These are phyloP conservation scores for Mimachlamys varia DNA, from an alignment of 2,888 invertebrate species.

Conservation along the genomic window DNA sequence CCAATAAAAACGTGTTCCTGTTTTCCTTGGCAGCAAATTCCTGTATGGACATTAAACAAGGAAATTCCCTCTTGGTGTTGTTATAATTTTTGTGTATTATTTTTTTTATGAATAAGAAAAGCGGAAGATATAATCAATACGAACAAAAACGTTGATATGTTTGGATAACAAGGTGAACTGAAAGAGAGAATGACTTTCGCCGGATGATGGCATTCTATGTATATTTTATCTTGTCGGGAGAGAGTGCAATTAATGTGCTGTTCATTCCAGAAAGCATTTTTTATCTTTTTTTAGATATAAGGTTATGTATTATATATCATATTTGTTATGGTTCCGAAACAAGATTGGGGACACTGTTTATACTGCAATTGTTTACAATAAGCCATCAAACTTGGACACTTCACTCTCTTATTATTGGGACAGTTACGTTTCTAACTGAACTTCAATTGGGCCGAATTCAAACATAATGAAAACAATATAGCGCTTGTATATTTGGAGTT, in stretches of 20 bases:
- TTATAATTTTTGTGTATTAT: no score
- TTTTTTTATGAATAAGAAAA: no score
- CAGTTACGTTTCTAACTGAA: no score
- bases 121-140: background rate
- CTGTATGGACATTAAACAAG: background rate
- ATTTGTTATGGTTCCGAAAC: background rate
- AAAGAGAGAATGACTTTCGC: background rate
- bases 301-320: background rate
- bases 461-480: no score
- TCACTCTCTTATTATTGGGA: no score
- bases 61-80: no score
- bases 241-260: background rate
- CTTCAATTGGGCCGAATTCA: no score
- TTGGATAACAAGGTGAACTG: background rate
- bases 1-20: background rate
- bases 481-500: no score
- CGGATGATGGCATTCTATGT: background rate
- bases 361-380: no score
- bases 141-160: background rate
- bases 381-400: no score
- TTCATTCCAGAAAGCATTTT: background rate
- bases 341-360: no score
- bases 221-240: background rate
- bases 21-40: slow-evolving; percentile 6
- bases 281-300: background rate